These are phyloP conservation scores for Lipotes vexillifer DNA, from an alignment of 2,113 vertebrate genomes.

Conservation along the genomic window DNA sequence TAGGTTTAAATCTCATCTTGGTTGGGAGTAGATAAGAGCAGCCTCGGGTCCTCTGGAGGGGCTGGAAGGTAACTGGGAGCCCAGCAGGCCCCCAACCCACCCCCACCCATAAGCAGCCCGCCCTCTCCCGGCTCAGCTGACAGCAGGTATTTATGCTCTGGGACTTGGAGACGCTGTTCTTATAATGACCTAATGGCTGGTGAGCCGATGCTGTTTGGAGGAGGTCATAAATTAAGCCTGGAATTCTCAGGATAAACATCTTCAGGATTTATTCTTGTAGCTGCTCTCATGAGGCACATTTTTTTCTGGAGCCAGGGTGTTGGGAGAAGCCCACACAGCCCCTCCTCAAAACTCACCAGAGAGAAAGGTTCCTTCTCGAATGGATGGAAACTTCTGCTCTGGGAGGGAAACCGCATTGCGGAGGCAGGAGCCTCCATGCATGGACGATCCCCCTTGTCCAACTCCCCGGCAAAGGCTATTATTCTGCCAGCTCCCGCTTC, in stretches of 20 bases:
- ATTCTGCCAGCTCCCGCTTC: accelerated
- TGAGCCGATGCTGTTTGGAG: background rate
- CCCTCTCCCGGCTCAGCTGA: background rate
- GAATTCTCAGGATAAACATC: slow-evolving; percentile 15
- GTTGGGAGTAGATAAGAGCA: slow-evolving; percentile 44
- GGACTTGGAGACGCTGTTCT: background rate
- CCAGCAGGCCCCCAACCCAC: background rate
- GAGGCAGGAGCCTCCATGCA: accelerated
- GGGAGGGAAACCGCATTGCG: accelerated
- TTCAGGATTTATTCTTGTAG: background rate
- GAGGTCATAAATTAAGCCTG: slow-evolving; percentile 27
- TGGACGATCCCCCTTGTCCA: background rate
- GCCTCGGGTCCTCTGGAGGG: background rate
- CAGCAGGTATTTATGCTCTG: background rate
- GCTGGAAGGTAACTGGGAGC: slow-evolving; percentile 32
- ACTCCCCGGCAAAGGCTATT: accelerated
- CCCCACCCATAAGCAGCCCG: background rate
- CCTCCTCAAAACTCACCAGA: background rate
- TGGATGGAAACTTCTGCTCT: background rate
- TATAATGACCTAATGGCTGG: background rate
- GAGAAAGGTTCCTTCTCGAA: background rate
- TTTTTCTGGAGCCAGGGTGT: background rate
- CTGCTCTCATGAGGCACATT: background rate
- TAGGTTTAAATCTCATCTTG: slow-evolving; percentile 32
- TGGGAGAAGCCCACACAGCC: background rate